phyloP scores from a whole-genome alignment of 2,888 invertebrate genomes.

The Nomada ferruginata region DNA sequence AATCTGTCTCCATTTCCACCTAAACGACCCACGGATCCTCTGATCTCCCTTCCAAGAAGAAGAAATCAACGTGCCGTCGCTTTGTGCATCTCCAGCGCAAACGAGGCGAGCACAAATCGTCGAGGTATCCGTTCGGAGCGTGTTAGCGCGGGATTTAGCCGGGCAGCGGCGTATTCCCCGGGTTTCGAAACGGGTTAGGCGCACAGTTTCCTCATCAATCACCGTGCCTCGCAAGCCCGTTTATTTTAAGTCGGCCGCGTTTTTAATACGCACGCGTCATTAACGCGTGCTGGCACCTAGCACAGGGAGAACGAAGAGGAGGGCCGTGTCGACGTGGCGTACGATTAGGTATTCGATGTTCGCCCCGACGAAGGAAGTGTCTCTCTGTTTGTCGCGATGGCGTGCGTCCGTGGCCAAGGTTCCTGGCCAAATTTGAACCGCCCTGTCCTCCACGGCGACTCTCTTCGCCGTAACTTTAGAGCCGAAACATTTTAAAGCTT shows the following conservation, averaged over 20 bases:
- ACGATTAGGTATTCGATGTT: constrained; percentile 70
- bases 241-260: constrained; percentile 78
- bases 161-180: constrained; percentile 13
- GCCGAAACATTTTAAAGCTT: too few species aligned
- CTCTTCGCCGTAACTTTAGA: not conserved
- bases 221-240: constrained; percentile 70
- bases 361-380: constrained; percentile 59
- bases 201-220: constrained; percentile 74
- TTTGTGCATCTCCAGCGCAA: constrained; percentile 40
- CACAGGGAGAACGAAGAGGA: constrained; percentile 54
- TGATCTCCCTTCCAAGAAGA: constrained; percentile 16
- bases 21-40: constrained; percentile 22
- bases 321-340: constrained; percentile 62
- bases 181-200: constrained; percentile 40
- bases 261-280: constrained; percentile 80
- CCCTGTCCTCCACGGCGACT: not conserved
- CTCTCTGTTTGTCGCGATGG: constrained; percentile 34
- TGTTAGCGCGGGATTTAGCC: constrained; percentile 50
- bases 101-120: constrained; percentile 71
- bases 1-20: constrained; percentile 18
- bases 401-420: constrained; percentile 55
- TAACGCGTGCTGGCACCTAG: constrained; percentile 73
- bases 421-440: constrained; percentile 47
- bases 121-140: constrained; percentile 62
- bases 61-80: constrained; percentile 16